Percentiles rank a stretch among this genome's conserved stretches.
phyloP scores from a whole-genome alignment of 92 coral and sea anemone species.

The Zoanthus solanderi region DNA sequence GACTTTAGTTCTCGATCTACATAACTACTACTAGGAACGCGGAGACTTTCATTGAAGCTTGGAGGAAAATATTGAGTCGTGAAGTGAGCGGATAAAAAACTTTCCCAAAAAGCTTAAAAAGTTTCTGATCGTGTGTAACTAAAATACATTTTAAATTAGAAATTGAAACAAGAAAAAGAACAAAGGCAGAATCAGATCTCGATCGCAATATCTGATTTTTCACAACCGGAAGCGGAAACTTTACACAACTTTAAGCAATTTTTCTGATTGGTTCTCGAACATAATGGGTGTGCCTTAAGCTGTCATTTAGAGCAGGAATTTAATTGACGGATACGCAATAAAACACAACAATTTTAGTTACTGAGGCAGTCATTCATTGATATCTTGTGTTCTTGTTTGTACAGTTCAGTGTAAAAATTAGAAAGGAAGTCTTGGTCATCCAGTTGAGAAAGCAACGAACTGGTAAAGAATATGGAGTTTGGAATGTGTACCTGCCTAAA shows the following conservation, averaged over 20 bases:
- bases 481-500: neutral
- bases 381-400: constrained; percentile 22
- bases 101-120: too few species aligned
- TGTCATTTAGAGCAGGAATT: constrained; percentile 21
- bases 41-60: too few species aligned
- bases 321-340: neutral
- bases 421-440: neutral
- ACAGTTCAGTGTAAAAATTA: neutral
- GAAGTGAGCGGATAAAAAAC: too few species aligned
- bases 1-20: neutral
- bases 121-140: too few species aligned
- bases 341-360: neutral
- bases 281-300: constrained; percentile 42
- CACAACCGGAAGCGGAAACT: constrained; percentile 22
- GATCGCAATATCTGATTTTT: neutral
- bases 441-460: neutral
- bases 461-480: constrained; percentile 6
- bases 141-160: neutral
- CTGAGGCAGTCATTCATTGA: constrained; percentile 8
- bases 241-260: neutral
- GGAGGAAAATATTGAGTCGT: too few species aligned
- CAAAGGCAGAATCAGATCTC: neutral
- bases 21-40: too few species aligned
- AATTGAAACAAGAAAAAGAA: neutral
- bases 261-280: constrained; percentile 19